Base-by-base conservation (phyloP, 2,113 vertebrate genomes). In the Antechinus stuartii region DNA sequence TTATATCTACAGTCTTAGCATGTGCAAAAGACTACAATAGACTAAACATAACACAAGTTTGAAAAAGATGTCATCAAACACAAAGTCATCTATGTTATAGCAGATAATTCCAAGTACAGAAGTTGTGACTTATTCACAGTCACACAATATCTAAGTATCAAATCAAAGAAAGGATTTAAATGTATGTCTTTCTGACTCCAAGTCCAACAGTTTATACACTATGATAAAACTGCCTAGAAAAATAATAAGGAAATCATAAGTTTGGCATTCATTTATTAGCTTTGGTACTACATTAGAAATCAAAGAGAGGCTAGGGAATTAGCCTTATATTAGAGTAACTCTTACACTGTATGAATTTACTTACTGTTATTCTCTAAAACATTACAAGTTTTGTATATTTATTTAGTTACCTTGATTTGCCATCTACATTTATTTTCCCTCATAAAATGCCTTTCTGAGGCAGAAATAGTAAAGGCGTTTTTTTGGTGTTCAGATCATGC, bases 401-500 rank as follows among this genome's bases (percentile, higher is more conserved):
- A 61, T 9, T 46, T 92, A 92, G 23, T 56, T 92, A 93, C 8
- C 91, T 10, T 53, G 54, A 52, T 30, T 52, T 94, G 56, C 90
- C 52, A 55, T 92, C 54, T 92, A 84, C n/a, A 89, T 55, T 89
- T 6, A n/a, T 6, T 54, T 76, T 89, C 93, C 56, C 91, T 95
- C 50, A 52, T 10, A 92, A 93, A 55, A 93, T 84, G 16, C 1
- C 56, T 68, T 24, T 54, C 47, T 27, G 23, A 56, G 91, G 93
- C 27, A 92, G 49, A 49, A 49, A 49, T 49, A 49, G 49, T 49
- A 49, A 49, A 49, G 49, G 0, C 49, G 7, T 49, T 49, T 49
- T 49, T 49, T 49, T 49, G 42, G 42, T 42, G 42, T 49, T 7
- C 49, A 49, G 49, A 49, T 49, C 49, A 49, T 49, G 49, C 3